phyloP scores from a whole-genome alignment of 2,888 invertebrate genomes.

The Amblyjoppa fuscipennis region DNA sequence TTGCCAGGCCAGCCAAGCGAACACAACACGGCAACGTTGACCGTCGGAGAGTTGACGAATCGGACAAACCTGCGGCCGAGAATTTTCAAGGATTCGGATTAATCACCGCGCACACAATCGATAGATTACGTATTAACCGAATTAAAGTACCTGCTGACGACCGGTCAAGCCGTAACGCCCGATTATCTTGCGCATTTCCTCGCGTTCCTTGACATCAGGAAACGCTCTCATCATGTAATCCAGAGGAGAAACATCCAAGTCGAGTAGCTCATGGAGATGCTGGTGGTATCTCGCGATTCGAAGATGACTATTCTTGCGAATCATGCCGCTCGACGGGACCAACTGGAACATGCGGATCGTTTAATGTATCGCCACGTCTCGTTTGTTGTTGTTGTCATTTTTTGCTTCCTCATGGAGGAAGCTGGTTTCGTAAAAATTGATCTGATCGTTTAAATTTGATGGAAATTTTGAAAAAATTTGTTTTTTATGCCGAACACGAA shows the following conservation, averaged over 20 bases:
- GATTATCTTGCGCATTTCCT: constrained; percentile 99
- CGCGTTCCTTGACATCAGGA: constrained; percentile 98
- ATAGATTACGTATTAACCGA: not conserved
- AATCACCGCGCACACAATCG: not conserved
- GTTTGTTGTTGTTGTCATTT: not conserved
- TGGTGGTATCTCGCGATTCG: constrained; percentile 99
- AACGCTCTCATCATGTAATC: constrained; percentile 99
- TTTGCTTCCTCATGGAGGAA: too few relatives aligned
- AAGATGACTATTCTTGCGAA: constrained; percentile 98
- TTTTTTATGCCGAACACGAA: too few relatives aligned
- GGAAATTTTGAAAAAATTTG: too few relatives aligned
- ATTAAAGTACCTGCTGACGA: constrained; percentile 92
- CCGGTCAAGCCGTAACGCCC: constrained; percentile 99
- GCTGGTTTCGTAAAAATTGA: too few relatives aligned
- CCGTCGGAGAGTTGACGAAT: constrained; percentile 98
- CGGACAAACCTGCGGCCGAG: constrained; percentile 91
- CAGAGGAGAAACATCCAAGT: constrained; percentile 96
- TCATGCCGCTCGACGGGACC: constrained; percentile 97
- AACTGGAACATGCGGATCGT: constrained; percentile 86
- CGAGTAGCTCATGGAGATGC: constrained; percentile 98
- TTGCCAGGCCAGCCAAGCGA: constrained; percentile 99
- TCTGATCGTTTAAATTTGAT: too few relatives aligned
- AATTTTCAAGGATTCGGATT: not conserved
- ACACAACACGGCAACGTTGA: constrained; percentile 98
- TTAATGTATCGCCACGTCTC: not conserved